Evolutionary conservation across 2,113 vertebrate species (phyloP).

Genomic region (Heterochromis multidens): DNA sequence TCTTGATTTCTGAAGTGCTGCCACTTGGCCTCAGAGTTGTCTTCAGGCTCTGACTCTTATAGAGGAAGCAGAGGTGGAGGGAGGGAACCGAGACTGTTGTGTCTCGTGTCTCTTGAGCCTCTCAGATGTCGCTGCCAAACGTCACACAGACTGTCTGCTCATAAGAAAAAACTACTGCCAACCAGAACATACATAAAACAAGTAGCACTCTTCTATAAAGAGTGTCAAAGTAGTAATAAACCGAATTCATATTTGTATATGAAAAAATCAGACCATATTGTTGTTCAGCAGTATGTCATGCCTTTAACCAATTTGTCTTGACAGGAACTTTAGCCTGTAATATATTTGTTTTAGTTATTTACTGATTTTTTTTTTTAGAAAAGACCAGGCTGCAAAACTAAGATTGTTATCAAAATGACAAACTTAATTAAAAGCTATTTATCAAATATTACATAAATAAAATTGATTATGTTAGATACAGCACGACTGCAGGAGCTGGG

Average conservation of each 20-base stretch:
- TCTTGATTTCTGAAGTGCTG: constrained; percentile 70
- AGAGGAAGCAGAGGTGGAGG: not conserved
- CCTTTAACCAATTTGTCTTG: not conserved
- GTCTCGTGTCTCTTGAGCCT: constrained; percentile 22
- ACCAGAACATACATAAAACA: not conserved
- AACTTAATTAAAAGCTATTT: too few relatives aligned
- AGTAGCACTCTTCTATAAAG: not conserved
- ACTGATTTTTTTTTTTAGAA: not conserved
- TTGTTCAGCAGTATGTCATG: not conserved
- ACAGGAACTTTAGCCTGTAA: not conserved
- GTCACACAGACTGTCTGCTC: constrained; percentile 1
- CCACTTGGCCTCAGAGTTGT: constrained; percentile 58
- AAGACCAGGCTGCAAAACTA: not conserved
- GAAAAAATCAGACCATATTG: not conserved
- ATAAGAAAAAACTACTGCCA: constrained; percentile 12
- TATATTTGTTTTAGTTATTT: not conserved
- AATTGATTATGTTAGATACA: rapidly evolving
- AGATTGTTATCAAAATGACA: too few relatives aligned
- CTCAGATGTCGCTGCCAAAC: constrained; percentile 60
- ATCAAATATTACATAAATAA: too few relatives aligned
- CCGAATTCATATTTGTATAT: not conserved
- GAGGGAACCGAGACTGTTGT: constrained; percentile 19
- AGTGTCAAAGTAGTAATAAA: not conserved
- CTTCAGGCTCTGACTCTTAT: constrained; percentile 50
- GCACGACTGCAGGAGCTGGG: rapidly evolving